Percentiles rank a stretch among this genome's conserved stretches.
Conservation (phyloP, 1,140 invertebrate genomes). For the Telenomus remus region DNA sequence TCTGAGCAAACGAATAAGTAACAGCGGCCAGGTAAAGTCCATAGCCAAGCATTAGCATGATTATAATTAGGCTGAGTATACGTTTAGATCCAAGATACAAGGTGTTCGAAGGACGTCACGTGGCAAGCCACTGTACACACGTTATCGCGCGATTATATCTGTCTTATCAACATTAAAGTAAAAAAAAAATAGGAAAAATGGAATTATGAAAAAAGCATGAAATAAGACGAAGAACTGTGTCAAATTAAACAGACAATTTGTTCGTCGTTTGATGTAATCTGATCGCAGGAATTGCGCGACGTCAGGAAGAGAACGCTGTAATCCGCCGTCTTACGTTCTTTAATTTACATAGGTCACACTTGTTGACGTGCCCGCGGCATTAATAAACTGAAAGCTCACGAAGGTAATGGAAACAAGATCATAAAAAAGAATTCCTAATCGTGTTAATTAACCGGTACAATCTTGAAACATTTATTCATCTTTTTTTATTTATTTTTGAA, state of each 20-base stretch:
- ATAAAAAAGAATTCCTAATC: background rate
- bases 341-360: constrained; percentile 47
- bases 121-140: constrained; percentile 10
- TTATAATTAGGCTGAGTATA: constrained; percentile 76
- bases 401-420: constrained; percentile 25
- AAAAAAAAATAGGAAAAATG: constrained; percentile 22
- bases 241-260: too few relatives aligned
- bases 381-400: constrained; percentile 45
- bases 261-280: too few relatives aligned
- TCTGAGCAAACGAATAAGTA: constrained; percentile 68
- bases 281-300: too few relatives aligned
- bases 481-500: too few relatives aligned
- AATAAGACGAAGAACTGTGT: background rate
- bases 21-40: constrained; percentile 62
- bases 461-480: too few relatives aligned
- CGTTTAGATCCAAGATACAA: constrained; percentile 72
- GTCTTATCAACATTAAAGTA: constrained; percentile 41
- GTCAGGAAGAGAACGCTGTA: background rate
- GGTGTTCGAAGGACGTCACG: constrained; percentile 50
- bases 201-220: constrained; percentile 2
- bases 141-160: constrained; percentile 23
- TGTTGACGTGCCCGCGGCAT: constrained; percentile 26
- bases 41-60: constrained; percentile 73
- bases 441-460: too few relatives aligned
- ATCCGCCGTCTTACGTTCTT: constrained; percentile 33